These are phyloP conservation scores for Otus scops DNA, from an alignment of 2,797 vertebrate species.

Conservation along the genomic window DNA sequence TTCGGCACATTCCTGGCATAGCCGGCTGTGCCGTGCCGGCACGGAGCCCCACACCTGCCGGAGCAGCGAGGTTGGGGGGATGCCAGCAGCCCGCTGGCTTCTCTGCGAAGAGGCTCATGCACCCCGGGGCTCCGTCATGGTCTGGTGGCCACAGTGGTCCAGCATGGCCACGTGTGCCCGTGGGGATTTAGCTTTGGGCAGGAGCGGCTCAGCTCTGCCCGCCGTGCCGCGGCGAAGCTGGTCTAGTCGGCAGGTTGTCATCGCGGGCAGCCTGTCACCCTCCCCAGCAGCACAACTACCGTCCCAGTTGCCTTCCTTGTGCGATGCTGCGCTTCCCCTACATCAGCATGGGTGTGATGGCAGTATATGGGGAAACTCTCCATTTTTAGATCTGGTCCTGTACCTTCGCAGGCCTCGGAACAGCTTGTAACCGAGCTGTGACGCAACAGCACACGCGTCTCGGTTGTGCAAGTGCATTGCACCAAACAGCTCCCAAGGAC, in stretches of 20 bases:
- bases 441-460: not conserved
- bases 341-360: not conserved
- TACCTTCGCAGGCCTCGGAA: not conserved
- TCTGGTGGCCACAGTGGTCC: not conserved
- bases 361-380: not conserved
- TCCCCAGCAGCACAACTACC: not conserved
- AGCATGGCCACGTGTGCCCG: not conserved
- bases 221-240: fast-evolving
- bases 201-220: not conserved
- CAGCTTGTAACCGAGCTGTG: conserved; percentile 1
- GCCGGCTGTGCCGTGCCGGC: not conserved
- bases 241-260: not conserved
- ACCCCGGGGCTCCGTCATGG: not conserved
- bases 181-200: not conserved
- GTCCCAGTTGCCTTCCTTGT: not conserved
- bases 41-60: not conserved
- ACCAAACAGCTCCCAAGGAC: not conserved
- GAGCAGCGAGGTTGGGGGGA: not conserved
- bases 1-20: conserved; percentile 66
- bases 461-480: not conserved
- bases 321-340: not conserved
- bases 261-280: not conserved
- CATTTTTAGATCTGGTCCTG: not conserved
- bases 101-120: not conserved
- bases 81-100: not conserved